Evolutionary conservation across 2,888 invertebrate genomes (phyloP).

Genomic region (Diogma glabrata): DNA sequence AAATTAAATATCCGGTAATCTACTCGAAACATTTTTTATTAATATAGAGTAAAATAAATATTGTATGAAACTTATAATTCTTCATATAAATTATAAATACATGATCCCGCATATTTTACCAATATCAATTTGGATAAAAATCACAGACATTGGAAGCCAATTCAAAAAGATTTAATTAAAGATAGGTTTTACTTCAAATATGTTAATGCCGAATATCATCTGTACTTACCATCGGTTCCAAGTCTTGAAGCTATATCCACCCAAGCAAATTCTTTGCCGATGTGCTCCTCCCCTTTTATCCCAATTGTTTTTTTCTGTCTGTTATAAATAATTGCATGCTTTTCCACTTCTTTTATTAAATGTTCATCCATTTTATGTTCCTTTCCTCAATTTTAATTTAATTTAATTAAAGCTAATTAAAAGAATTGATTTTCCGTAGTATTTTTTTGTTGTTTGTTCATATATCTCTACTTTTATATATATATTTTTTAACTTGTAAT

Average conservation of each 20-base stretch:
- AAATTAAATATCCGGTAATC: no score
- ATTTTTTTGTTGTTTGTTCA: not conserved
- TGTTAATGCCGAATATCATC: no score
- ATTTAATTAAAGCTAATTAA: constrained; percentile 8
- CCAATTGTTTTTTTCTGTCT: constrained; percentile 32
- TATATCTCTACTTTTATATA: constrained; percentile 1
- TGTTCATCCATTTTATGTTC: constrained; percentile 32
- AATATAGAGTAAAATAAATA: no score
- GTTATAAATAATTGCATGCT: constrained; percentile 35
- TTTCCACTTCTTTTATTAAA: constrained; percentile 34
- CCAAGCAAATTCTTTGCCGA: constrained; percentile 37
- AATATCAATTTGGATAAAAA: no score
- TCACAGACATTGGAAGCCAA: no score
- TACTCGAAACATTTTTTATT: no score
- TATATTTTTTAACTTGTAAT: constrained; percentile 5
- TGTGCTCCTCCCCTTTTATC: constrained; percentile 28
- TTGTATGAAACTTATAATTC: no score
- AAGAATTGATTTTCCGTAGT: constrained; percentile 9
- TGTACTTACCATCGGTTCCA: constrained; percentile 32
- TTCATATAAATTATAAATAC: no score
- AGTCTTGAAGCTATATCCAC: constrained; percentile 31
- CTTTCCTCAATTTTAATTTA: constrained; percentile 4
- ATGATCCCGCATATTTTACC: no score
- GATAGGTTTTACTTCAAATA: no score
- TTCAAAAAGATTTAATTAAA: no score